phyloP scores from a whole-genome alignment of 2,888 invertebrate genomes.

The Thecocarcelia acutangulata region DNA sequence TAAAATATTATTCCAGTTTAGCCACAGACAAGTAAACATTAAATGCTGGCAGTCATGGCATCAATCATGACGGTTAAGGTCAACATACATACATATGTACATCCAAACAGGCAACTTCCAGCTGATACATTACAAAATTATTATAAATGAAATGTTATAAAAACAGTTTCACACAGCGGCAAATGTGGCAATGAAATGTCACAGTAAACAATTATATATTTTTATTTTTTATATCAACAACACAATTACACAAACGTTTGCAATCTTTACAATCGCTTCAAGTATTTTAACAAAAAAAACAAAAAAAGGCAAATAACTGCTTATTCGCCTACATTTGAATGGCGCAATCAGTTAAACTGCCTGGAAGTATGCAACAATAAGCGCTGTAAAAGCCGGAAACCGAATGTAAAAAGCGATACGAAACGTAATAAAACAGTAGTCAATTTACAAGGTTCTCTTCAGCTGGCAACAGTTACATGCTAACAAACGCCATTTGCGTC shows the following conservation, averaged over 20 bases:
- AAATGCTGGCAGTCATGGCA: conserved; percentile 5
- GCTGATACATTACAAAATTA: conserved; percentile 32
- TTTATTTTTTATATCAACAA: not conserved
- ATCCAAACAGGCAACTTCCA: not conserved
- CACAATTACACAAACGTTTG: not conserved
- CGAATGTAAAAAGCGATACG: conserved; percentile 44
- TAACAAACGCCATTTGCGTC: conserved; percentile 1
- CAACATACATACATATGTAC: conserved; percentile 23
- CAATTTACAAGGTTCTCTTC: conserved; percentile 54
- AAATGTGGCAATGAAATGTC: conserved; percentile 62
- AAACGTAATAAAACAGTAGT: conserved; percentile 43
- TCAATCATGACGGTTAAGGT: conserved; percentile 50
- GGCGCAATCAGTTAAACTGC: conserved; percentile 65
- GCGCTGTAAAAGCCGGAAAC: conserved; percentile 63
- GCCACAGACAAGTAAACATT: not conserved
- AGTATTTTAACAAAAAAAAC: conserved; percentile 6
- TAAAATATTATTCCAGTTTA: conserved; percentile 17
- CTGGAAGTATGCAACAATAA: conserved; percentile 67
- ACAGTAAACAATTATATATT: conserved; percentile 49
- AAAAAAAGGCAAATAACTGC: not conserved
- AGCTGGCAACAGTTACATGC: conserved; percentile 12
- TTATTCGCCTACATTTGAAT: conserved; percentile 58
- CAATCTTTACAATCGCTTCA: not conserved
- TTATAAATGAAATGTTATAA: conserved; percentile 28
- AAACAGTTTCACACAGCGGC: conserved; percentile 7